Evolutionary conservation across 1,140 invertebrate species (phyloP).

Genomic region (Brachionus sp.): DNA sequence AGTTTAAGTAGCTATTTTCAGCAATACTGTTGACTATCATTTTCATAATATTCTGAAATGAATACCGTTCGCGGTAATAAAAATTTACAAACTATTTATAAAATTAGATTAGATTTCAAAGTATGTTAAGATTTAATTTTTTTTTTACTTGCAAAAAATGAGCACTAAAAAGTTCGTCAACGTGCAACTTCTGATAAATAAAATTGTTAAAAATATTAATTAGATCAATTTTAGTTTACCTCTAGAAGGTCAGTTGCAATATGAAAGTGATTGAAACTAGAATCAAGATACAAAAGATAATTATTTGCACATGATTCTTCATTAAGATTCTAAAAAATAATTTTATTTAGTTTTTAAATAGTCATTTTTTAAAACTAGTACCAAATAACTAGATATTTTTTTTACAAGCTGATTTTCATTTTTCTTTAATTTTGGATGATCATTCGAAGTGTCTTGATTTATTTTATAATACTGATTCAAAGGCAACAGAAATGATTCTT

Average conservation of each 20-base stretch:
- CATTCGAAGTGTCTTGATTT: background rate
- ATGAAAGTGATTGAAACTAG: conserved; percentile 6
- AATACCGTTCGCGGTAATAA: conserved; percentile 32
- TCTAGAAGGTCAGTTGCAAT: conserved; percentile 8
- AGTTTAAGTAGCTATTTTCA: conserved; percentile 7
- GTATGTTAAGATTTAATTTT: background rate
- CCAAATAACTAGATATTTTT: conserved; percentile 4
- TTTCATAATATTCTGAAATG: conserved; percentile 12
- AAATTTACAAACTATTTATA: conserved; percentile 28
- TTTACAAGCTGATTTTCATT: conserved; percentile 32
- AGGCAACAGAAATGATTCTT: background rate
- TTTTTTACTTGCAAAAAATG: conserved; percentile 18
- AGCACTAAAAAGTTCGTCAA: conserved; percentile 36
- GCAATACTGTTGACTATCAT: background rate
- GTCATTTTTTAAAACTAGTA: background rate
- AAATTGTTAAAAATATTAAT: background rate
- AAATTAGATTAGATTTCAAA: background rate
- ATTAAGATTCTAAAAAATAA: conserved; percentile 16
- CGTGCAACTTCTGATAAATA: conserved; percentile 14
- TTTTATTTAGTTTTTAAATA: background rate
- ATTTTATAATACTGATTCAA: background rate
- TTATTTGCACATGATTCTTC: background rate
- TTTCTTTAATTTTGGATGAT: conserved; percentile 12
- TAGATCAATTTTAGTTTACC: background rate
- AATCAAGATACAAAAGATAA: conserved; percentile 19